Conservation (phyloP, 2,888 invertebrate genomes). For the Tetragnatha montana region DNA sequence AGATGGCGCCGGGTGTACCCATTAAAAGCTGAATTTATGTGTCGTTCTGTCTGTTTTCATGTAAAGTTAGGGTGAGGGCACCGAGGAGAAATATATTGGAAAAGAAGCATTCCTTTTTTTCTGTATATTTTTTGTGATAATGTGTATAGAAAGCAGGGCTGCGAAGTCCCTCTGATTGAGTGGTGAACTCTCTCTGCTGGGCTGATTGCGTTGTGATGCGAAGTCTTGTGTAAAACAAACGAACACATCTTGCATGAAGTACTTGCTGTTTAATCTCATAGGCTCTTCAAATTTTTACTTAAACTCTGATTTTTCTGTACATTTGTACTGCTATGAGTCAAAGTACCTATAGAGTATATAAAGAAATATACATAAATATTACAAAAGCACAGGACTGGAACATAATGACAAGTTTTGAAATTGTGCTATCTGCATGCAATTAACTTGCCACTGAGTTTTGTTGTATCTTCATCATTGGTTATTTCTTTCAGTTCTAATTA, state of each 20-base stretch:
- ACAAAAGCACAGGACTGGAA: conserved; percentile 30
- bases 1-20: too few relatives aligned
- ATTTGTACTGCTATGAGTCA: conserved; percentile 69
- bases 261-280: conserved; percentile 67
- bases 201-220: conserved; percentile 16
- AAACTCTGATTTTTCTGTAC: conserved; percentile 63
- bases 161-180: too few relatives aligned
- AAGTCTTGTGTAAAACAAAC: conserved; percentile 55
- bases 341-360: conserved; percentile 63
- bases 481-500: neutral
- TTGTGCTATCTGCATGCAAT: neutral
- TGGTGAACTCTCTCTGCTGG: neutral
- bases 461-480: neutral
- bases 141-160: too few relatives aligned
- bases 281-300: conserved; percentile 69
- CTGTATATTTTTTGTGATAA: too few relatives aligned
- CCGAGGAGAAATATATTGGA: too few relatives aligned
- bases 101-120: too few relatives aligned
- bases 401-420: neutral
- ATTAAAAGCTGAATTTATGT: conserved; percentile 3
- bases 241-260: conserved; percentile 62
- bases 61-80: too few relatives aligned
- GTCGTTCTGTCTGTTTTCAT: too few relatives aligned
- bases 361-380: conserved; percentile 38
- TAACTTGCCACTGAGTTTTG: conserved; percentile 23